Evolutionary conservation across 2,797 vertebrate genomes (phyloP).

Genomic region (Rhinogobio ventralis): DNA sequence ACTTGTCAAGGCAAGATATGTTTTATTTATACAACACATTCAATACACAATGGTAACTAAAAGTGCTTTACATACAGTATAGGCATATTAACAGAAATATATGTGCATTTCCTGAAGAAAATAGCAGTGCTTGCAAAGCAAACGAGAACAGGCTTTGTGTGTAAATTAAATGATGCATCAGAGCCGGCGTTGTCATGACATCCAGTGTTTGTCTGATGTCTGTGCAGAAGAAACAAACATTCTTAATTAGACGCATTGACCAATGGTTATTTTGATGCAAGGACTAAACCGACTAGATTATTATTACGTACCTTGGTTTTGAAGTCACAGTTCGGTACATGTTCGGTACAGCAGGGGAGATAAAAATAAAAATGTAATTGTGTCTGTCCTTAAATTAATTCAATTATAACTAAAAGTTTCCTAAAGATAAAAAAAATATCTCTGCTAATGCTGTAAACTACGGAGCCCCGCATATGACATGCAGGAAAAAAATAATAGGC

Average conservation of each 20-base stretch:
- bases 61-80: neutral
- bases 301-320: too few species aligned
- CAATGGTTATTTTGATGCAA: neutral
- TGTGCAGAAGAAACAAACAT: neutral
- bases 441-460: too few species aligned
- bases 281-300: too few species aligned
- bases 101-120: neutral
- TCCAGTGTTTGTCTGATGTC: neutral
- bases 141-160: neutral
- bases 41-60: neutral
- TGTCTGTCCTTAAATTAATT: too few species aligned
- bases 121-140: neutral
- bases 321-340: too few species aligned
- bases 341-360: too few species aligned
- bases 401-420: too few species aligned
- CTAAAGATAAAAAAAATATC: too few species aligned
- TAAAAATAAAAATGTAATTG: too few species aligned
- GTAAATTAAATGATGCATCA: neutral
- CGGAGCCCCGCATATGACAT: too few species aligned
- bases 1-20: neutral
- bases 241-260: neutral
- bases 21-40: neutral
- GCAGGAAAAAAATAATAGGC: too few species aligned
- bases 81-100: neutral
- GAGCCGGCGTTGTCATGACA: constrained; percentile 3